Evolutionary conservation across 2,888 invertebrate species (phyloP).

Genomic region (Lydus trimaculatus): DNA sequence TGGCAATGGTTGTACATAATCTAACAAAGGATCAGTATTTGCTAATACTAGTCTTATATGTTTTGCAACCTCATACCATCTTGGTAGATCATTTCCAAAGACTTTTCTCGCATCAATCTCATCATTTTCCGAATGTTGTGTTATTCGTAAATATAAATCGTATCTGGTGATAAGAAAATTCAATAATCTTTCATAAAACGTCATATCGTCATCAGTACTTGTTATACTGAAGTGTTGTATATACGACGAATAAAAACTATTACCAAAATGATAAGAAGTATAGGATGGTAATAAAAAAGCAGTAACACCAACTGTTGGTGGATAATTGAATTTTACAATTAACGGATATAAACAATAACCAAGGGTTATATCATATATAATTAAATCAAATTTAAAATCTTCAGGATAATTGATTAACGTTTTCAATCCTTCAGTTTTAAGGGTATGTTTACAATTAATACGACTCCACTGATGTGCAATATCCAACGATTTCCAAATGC

Average conservation of each 20-base stretch:
- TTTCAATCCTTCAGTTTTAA: constrained; percentile 43
- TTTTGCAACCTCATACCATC: constrained; percentile 41
- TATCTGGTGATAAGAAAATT: constrained; percentile 35
- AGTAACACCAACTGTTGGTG: constrained; percentile 32
- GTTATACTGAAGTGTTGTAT: constrained; percentile 39
- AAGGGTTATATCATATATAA: constrained; percentile 45
- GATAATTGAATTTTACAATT: constrained; percentile 46
- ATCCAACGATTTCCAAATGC: neutral
- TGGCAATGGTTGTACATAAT: constrained; percentile 48
- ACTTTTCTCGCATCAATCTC: constrained; percentile 26
- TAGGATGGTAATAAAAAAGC: constrained; percentile 36
- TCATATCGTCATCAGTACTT: constrained; percentile 40
- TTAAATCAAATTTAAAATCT: constrained; percentile 49
- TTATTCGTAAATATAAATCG: constrained; percentile 25
- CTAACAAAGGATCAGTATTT: constrained; percentile 48
- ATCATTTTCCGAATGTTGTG: too few species aligned
- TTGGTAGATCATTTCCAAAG: constrained; percentile 42
- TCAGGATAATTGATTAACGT: constrained; percentile 43
- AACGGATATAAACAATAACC: constrained; percentile 45
- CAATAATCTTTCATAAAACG: constrained; percentile 38
- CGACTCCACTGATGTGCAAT: neutral
- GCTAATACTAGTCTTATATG: constrained; percentile 47
- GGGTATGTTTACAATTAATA: neutral
- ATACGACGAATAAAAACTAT: constrained; percentile 41
- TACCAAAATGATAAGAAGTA: constrained; percentile 40